Conservation (phyloP, 2,113 vertebrate species). For the Circaetus gallicus region DNA sequence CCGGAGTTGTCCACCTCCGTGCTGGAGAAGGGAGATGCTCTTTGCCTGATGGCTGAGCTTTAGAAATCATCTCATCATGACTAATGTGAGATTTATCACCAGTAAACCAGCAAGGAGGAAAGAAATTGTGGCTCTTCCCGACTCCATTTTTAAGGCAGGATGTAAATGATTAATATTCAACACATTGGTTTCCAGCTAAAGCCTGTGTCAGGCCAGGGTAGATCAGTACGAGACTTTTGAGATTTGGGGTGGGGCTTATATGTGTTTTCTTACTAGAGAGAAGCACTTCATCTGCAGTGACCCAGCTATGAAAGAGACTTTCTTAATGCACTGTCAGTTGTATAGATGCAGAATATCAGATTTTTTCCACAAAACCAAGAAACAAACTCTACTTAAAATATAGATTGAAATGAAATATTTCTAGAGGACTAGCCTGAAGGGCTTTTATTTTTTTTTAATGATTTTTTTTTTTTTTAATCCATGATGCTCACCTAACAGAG, state of each 20-base stretch:
- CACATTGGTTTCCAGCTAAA: neutral
- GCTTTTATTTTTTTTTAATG: constrained; percentile 62
- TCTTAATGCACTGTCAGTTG: neutral
- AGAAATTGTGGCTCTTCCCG: neutral
- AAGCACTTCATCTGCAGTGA: neutral
- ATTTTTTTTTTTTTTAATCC: constrained; percentile 59
- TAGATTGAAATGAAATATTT: constrained; percentile 76
- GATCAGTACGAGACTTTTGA: neutral
- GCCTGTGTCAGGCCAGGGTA: neutral
- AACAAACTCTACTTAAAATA: constrained; percentile 38
- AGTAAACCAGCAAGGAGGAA: neutral
- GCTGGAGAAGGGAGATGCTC: neutral
- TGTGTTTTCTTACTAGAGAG: neutral
- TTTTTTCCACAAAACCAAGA: constrained; percentile 15
- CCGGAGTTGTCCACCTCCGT: neutral
- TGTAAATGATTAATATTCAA: neutral
- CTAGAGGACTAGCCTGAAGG: constrained; percentile 72
- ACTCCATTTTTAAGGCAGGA: neutral
- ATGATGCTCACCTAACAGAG: constrained; percentile 77
- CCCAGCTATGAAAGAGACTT: neutral
- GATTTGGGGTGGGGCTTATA: neutral
- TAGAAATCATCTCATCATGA: neutral
- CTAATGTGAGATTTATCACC: neutral
- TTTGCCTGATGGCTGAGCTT: neutral
- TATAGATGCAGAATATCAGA: neutral